Evolutionary conservation across 2,888 invertebrate genomes (phyloP), one percentile per base, ranked within the genome.

Genomic region (Luperina testacea): DNA sequence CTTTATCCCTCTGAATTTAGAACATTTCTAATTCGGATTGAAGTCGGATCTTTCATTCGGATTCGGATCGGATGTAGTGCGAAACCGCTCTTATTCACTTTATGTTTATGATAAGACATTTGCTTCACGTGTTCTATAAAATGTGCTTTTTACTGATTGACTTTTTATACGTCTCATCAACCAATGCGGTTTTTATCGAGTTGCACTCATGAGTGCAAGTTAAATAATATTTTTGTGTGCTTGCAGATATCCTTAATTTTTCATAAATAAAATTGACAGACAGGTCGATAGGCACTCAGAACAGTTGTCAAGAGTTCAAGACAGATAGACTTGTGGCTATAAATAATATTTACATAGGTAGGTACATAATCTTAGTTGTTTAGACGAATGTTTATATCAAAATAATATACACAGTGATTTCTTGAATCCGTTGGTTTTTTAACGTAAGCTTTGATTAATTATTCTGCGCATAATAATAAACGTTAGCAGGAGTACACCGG

Each of bases 311-410:
- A 81, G 15, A 57, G 61, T 48, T 67, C 61, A 57, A 78, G 38
- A 42, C 20, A 57, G 48, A 80, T 64, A 80, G 17, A 68, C 61
- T 38, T 45, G 45, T 27, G 11, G 6, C 15, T 45, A 32, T 72
- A 42, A n/a, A n/a, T n/a, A n/a, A n/a, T n/a, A n/a, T n/a, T n/a
- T n/a, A n/a, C n/a, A n/a, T n/a, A n/a, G n/a, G n/a, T n/a, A n/a
- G n/a, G n/a, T n/a, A n/a, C n/a, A n/a, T n/a, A n/a, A n/a, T n/a
- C n/a, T n/a, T n/a, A n/a, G n/a, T n/a, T n/a, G n/a, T n/a, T n/a
- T n/a, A n/a, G n/a, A n/a, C n/a, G n/a, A n/a, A n/a, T n/a, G n/a
- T n/a, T n/a, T n/a, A n/a, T n/a, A n/a, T n/a, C n/a, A n/a, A n/a
- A n/a, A n/a, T n/a, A n/a, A n/a, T n/a, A n/a, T n/a, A n/a, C n/a